These are phyloP conservation scores for Leucosticte australis DNA, from an alignment of 2,113 vertebrate genomes.

Conservation along the genomic window DNA sequence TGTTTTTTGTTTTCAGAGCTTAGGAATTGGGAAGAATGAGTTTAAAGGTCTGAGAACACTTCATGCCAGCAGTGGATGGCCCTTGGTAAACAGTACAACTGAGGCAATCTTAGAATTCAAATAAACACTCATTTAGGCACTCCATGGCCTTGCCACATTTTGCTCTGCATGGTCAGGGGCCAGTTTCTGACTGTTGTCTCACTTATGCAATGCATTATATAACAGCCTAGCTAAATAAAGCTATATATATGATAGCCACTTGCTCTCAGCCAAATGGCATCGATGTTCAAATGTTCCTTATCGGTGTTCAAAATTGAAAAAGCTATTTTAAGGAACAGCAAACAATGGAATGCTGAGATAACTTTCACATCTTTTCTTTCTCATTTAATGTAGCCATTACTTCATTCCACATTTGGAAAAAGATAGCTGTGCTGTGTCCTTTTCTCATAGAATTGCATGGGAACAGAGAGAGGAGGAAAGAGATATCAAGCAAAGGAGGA, in stretches of 20 bases:
- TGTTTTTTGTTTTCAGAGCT: neutral
- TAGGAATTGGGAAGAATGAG: neutral
- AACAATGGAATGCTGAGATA: neutral
- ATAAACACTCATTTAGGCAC: neutral
- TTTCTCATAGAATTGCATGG: neutral
- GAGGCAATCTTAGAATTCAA: neutral
- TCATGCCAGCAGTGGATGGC: neutral
- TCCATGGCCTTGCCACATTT: neutral
- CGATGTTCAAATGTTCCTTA: neutral
- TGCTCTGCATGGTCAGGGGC: neutral
- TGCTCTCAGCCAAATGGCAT: neutral
- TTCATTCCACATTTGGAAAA: neutral
- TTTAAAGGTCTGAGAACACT: neutral
- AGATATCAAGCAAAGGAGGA: neutral
- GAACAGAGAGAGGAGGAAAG: neutral
- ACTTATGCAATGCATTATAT: neutral
- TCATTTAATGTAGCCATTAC: neutral
- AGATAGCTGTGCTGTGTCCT: neutral
- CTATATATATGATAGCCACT: neutral
- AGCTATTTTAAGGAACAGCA: neutral
- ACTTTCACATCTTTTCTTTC: neutral
- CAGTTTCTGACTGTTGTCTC: neutral
- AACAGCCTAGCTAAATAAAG: neutral
- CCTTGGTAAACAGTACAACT: neutral
- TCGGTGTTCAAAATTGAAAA: neutral